These are phyloP conservation scores for Drosophila diplacantha DNA, from an alignment of 2,888 invertebrate genomes.

Conservation along the genomic window DNA sequence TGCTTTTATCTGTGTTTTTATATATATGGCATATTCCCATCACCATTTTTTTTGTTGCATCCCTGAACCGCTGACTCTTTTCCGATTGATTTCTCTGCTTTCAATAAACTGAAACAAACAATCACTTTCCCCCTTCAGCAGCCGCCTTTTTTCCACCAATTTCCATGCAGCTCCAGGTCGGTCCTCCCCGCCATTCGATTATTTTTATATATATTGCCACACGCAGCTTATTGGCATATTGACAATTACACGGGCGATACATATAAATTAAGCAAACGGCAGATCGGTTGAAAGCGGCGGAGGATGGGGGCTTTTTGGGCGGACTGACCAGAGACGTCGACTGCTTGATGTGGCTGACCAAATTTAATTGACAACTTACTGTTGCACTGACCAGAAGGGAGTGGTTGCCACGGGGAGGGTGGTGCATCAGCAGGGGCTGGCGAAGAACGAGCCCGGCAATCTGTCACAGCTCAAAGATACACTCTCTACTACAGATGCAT, in stretches of 20 bases:
- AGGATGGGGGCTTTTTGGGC: not conserved
- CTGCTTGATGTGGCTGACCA: constrained; percentile 72
- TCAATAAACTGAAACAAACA: constrained; percentile 68
- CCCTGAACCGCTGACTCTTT: constrained; percentile 48
- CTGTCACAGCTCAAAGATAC: constrained; percentile 65
- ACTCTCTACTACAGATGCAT: constrained; percentile 30
- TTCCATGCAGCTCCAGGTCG: constrained; percentile 17
- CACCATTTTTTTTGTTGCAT: constrained; percentile 21
- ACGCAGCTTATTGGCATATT: constrained; percentile 72
- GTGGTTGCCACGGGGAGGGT: constrained; percentile 8
- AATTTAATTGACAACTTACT: constrained; percentile 71
- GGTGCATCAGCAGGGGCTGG: not conserved
- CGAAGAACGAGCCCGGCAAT: constrained; percentile 50
- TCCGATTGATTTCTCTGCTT: constrained; percentile 70
- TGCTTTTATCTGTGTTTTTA: not conserved
- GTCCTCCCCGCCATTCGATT: constrained; percentile 31
- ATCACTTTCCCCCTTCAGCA: constrained; percentile 37
- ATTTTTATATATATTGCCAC: constrained; percentile 50
- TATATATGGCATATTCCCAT: not conserved
- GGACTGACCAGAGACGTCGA: constrained; percentile 20
- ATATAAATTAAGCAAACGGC: constrained; percentile 70
- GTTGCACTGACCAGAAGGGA: constrained; percentile 49
- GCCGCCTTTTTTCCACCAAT: not conserved
- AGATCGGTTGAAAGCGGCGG: constrained; percentile 33
- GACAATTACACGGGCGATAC: constrained; percentile 73